A percentile compares a stretch with the other conserved stretches of the same genome.
Conservation (phyloP, 1,140 invertebrate species). For the Cydia fagiglandana region DNA sequence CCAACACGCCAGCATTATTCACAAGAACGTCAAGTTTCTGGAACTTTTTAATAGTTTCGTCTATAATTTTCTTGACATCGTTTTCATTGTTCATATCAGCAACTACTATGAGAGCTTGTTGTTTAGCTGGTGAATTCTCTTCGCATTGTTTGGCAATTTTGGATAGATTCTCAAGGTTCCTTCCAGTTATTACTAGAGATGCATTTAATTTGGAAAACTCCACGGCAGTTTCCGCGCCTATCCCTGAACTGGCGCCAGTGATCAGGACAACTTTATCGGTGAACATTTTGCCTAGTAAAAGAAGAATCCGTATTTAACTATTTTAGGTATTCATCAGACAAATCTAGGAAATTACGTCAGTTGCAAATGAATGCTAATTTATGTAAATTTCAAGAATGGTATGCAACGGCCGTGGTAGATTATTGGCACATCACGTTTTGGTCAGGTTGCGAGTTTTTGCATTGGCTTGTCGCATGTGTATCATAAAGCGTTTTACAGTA, state of each 20-base stretch:
- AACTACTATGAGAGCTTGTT: conserved; percentile 78
- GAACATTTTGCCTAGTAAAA: conserved; percentile 75
- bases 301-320: no score
- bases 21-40: conserved; percentile 85
- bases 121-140: conserved; percentile 57
- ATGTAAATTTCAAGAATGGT: no score
- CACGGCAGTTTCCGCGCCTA: conserved; percentile 89
- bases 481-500: no score
- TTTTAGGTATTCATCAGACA: no score
- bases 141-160: conserved; percentile 82
- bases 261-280: conserved; percentile 84
- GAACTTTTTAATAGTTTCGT: conserved; percentile 80
- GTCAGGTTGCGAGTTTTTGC: no score
- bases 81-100: conserved; percentile 85
- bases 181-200: conserved; percentile 82
- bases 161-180: conserved; percentile 59
- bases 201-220: conserved; percentile 87
- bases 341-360: no score
- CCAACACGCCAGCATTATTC: conserved; percentile 87
- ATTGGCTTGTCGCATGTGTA: no score
- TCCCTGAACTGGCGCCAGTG: conserved; percentile 92
- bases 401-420: no score
- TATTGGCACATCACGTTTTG: no score
- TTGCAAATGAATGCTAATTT: no score
- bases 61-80: conserved; percentile 82